Evolutionary conservation across 2,797 vertebrate species (phyloP), one percentile per base, ranked within the genome.

Genomic region (Eurystomus glaucurus): DNA sequence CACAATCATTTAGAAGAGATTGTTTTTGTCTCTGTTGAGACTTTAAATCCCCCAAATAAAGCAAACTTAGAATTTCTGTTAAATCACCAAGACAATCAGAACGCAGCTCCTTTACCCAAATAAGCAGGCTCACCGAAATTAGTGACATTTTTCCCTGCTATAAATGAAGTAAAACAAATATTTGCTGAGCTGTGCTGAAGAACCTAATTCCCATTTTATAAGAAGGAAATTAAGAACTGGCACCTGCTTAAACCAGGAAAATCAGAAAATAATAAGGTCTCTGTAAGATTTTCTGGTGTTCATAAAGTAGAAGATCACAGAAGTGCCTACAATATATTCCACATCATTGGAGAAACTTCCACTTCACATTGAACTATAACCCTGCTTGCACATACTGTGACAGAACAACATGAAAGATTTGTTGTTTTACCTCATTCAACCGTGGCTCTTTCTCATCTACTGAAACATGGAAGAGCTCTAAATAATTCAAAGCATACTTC

Each of bases 401-500:
- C 31, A 88, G 37, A 91, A 82, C 18, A 85, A 71, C 52, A 75
- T 0, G 5, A 54, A 83, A 52, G 46, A 62, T 20, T 7, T 54
- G 33, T 52, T 45, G 23, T 17, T 97, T 89, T 98, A 99, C 99
- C 99, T 99, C 94, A 97, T 71, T 98, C 94, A 88, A 90, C 85
- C 87, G 97, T 94, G 97, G 69, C 50, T 99, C 99, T 33, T 72
- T 97, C 50, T 99, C 98, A 8, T 99, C 98, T 60, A 97, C 97
- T 54, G 97, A 98, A 94, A 97, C 89, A 0, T 99, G 98, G 90
- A 99, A 98, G 91, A 99, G 98, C 94, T 99, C 99, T 95, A 99
- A 97, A 91, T 99, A 99, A 98, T 99, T 99, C 93, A 99, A 98
- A 39, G 99, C 99, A 35, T 99, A 99, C 85, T 98, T 99, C 97